Evolutionary conservation across 2,888 invertebrate species (phyloP), one percentile per base, ranked within the genome.

Genomic region (Neoascia interrupta): DNA sequence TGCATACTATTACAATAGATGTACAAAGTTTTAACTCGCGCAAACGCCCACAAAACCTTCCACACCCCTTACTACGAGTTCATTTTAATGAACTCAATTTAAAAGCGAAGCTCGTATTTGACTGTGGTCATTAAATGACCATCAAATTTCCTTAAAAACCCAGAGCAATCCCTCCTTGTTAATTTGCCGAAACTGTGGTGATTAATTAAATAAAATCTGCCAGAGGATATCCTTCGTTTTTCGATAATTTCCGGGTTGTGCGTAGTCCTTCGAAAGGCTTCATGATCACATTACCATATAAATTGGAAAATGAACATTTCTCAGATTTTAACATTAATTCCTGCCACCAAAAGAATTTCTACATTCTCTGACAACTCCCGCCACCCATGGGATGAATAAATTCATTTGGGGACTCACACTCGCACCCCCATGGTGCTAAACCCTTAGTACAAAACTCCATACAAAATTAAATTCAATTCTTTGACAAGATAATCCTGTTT

Each of bases 401-500:
- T 58, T 53, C 37, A 70, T 61, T 58, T 58, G 41, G 43, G n/a
- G 16, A 60, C 26, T n/a, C 43, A 56, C 26, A 58, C n/a, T n/a
- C n/a, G 4, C 51, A 49, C 34, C 72, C 64, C 56, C 19, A n/a
- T 10, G 6, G 15, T 19, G 8, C 21, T 19, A 37, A 26, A 18
- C 23, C 23, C 37, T 15, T 23, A 37, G 49, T 31, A 45, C 54
- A 49, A 60, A 61, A 28, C 54, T 72, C 66, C 34, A 68, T 73
- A 66, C 60, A 76, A 76, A 76, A 76, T 76, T 79, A 72, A 79
- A 79, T 79, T 79, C 66, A 79, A 79, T 72, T 73, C 73, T 73
- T 73, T 79, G 79, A 79, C 79, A 79, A 73, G 73, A 79, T 79
- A 79, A 79, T 73, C 73, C 73, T 72, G 66, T 73, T 73, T 73